Conservation (phyloP, 2,888 invertebrate species). For the Pheosia tremula region DNA sequence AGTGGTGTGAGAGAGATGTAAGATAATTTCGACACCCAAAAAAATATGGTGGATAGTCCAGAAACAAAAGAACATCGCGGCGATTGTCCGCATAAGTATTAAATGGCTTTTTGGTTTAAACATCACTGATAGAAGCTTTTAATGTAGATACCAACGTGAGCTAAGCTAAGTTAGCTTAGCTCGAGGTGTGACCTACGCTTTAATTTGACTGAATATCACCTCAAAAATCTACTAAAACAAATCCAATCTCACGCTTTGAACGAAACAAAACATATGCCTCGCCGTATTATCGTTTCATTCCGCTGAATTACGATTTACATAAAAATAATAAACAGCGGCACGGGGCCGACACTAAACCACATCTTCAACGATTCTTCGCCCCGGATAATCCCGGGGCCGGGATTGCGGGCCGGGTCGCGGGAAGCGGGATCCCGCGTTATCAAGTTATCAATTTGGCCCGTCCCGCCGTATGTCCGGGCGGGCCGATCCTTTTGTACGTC, state of each 20-base stretch:
- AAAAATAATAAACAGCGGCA: constrained; percentile 51
- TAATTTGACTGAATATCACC: not conserved
- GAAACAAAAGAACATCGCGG: no score
- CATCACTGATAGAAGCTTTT: no score
- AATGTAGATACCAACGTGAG: no score
- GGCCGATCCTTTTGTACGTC: constrained; percentile 19
- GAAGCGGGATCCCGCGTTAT: constrained; percentile 60
- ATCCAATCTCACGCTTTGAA: constrained; percentile 19
- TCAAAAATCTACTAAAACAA: constrained; percentile 11
- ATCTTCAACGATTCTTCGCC: constrained; percentile 49
- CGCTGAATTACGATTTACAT: constrained; percentile 65
- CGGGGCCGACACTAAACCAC: constrained; percentile 44
- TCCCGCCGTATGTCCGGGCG: constrained; percentile 38
- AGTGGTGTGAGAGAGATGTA: no score
- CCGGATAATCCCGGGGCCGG: constrained; percentile 50
- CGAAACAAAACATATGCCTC: constrained; percentile 34
- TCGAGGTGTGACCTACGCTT: not conserved
- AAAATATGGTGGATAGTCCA: no score
- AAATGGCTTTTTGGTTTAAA: no score
- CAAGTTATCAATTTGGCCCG: constrained; percentile 76
- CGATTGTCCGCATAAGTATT: no score
- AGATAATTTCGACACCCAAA: no score
- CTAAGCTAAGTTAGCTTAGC: no score
- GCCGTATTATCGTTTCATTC: constrained; percentile 65
- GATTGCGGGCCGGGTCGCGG: constrained; percentile 45